Evolutionary conservation across 2,888 invertebrate species (phyloP).

Genomic region (Caenorhabditis angaria): DNA sequence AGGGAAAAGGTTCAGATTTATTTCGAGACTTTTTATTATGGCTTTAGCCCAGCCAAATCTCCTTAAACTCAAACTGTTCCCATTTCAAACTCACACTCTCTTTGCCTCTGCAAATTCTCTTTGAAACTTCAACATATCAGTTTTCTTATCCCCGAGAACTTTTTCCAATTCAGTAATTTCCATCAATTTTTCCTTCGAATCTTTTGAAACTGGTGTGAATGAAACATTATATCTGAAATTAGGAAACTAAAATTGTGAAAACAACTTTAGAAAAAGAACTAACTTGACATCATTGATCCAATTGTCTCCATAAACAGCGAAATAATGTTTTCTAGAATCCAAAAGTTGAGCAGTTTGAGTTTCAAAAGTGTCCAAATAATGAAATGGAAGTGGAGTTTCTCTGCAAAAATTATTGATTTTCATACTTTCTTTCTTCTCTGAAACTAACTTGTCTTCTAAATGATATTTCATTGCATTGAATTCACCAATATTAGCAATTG

Average conservation of each 20-base stretch:
- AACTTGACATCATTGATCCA: slow-evolving; percentile 68
- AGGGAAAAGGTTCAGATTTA: slow-evolving; percentile 9
- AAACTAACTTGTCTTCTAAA: slow-evolving; percentile 69
- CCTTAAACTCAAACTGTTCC: no score
- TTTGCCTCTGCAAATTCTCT: slow-evolving; percentile 69
- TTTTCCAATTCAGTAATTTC: slow-evolving; percentile 52
- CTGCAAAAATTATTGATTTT: slow-evolving; percentile 16
- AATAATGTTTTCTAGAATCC: slow-evolving; percentile 65
- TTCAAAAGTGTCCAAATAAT: slow-evolving; percentile 68
- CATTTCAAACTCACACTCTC: slow-evolving; percentile 57
- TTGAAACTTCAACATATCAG: slow-evolving; percentile 70
- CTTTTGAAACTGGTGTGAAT: slow-evolving; percentile 60
- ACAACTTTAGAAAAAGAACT: neutral
- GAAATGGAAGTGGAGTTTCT: slow-evolving; percentile 70
- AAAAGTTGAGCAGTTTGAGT: slow-evolving; percentile 61
- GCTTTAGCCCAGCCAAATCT: neutral
- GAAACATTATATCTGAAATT: slow-evolving; percentile 56
- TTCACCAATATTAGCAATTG: slow-evolving; percentile 67
- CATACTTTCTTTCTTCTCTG: neutral
- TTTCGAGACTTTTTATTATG: slow-evolving; percentile 6
- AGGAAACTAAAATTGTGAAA: no score
- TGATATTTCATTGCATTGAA: slow-evolving; percentile 70
- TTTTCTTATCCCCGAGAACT: slow-evolving; percentile 61
- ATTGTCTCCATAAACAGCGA: slow-evolving; percentile 73
- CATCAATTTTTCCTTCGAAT: slow-evolving; percentile 40